These are phyloP conservation scores for Barbus barbus DNA, from an alignment of 2,113 vertebrate genomes.

Conservation along the genomic window DNA sequence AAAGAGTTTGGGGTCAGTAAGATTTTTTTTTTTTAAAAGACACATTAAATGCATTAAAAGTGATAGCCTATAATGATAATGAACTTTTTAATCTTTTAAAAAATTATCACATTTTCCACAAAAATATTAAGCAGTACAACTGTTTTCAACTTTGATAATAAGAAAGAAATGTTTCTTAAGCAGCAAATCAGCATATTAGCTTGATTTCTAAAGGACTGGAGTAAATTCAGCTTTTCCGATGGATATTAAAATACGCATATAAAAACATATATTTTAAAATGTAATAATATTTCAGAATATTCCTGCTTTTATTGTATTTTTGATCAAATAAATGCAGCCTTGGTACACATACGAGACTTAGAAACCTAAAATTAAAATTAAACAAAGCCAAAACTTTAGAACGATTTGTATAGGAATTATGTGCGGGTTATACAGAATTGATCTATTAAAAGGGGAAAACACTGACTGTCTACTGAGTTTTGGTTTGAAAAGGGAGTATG, in stretches of 20 bases:
- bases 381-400: not conserved
- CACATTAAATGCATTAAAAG: not conserved
- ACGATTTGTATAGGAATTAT: not conserved
- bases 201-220: not conserved
- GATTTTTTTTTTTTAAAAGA: not conserved
- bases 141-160: not conserved
- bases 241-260: no score
- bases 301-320: not conserved
- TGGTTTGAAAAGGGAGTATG: constrained; percentile 25
- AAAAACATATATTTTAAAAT: no score
- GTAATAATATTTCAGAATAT: no score
- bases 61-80: not conserved
- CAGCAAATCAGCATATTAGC: not conserved
- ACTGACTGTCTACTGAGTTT: not conserved
- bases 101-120: not conserved
- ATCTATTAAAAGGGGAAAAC: not conserved
- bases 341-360: not conserved
- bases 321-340: not conserved
- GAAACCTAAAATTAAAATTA: not conserved
- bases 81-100: not conserved
- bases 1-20: not conserved
- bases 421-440: not conserved
- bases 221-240: not conserved
- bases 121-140: not conserved
- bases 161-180: not conserved